Percentiles rank a stretch among this genome's conserved stretches.
These are phyloP conservation scores for Drosophila saltans DNA, from an alignment of 1,140 invertebrate genomes.

Conservation along the genomic window DNA sequence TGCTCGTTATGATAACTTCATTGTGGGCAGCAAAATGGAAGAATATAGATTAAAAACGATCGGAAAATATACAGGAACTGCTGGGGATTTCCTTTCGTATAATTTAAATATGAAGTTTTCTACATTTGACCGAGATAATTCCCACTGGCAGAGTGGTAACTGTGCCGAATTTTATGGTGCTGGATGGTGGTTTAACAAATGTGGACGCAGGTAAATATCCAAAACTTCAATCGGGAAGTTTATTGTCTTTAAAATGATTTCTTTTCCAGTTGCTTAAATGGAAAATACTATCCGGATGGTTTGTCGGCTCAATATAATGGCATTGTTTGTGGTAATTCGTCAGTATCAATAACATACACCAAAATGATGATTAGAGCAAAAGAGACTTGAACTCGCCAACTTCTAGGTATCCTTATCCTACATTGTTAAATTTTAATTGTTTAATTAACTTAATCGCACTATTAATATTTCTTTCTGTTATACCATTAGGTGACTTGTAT, in stretches of 20 bases:
- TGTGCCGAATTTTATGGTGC: neutral
- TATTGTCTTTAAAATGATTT: neutral
- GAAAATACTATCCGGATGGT: neutral
- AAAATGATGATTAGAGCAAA: neutral
- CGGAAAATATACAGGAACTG: constrained; percentile 86
- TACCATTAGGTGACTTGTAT: too few relatives aligned
- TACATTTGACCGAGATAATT: constrained; percentile 11
- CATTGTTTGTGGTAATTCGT: neutral
- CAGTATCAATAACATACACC: neutral
- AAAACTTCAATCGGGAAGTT: too few relatives aligned
- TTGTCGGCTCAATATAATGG: neutral
- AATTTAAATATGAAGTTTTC: neutral
- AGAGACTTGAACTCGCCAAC: too few relatives aligned
- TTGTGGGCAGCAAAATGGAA: constrained; percentile 86
- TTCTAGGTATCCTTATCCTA: too few relatives aligned
- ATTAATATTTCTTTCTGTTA: too few relatives aligned
- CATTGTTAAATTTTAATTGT: too few relatives aligned
- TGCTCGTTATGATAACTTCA: constrained; percentile 87
- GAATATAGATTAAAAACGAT: constrained; percentile 87
- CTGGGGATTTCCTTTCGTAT: neutral
- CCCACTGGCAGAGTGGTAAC: neutral
- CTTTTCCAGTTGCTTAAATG: constrained; percentile 15
- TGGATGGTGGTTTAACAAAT: constrained; percentile 19
- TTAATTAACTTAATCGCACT: too few relatives aligned
- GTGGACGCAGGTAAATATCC: constrained; percentile 8